These are phyloP conservation scores for Pseudachorutes palmiensis DNA, from an alignment of 1,140 invertebrate species.

Conservation along the genomic window DNA sequence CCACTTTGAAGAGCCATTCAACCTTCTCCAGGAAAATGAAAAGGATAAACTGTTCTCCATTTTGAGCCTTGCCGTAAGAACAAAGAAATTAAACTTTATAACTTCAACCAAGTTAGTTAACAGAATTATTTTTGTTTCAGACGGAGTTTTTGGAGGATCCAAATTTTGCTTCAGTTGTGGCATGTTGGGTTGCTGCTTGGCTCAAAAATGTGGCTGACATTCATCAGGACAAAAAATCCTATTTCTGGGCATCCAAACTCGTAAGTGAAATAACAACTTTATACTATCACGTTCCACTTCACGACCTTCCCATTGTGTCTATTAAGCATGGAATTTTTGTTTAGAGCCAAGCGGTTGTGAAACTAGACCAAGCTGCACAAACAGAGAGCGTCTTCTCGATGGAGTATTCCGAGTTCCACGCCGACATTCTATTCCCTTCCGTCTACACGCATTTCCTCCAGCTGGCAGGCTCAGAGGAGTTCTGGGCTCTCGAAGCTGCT, in stretches of 20 bases:
- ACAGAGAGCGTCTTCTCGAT: neutral
- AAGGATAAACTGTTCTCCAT: neutral
- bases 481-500: neutral
- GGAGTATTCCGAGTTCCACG: conserved; percentile 34
- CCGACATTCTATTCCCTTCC: conserved; percentile 24
- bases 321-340: too few species aligned
- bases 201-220: conserved; percentile 26
- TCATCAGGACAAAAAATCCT: neutral
- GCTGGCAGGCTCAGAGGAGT: conserved; percentile 11
- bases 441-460: conserved; percentile 31
- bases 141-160: conserved; percentile 10
- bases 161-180: conserved; percentile 21
- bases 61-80: neutral
- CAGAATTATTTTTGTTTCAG: neutral
- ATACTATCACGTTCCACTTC: too few species aligned
- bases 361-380: neutral
- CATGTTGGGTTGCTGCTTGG: conserved; percentile 36
- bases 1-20: neutral
- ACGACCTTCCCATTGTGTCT: too few species aligned
- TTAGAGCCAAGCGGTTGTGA: conserved; percentile 8
- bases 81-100: too few species aligned
- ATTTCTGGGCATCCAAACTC: conserved; percentile 25
- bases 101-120: too few species aligned
- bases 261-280: conserved; percentile 1
- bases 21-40: neutral